A percentile compares a stretch with the other conserved stretches of the same genome.
Conservation (phyloP, 1,140 invertebrate species). For the Euborellia annulipes region DNA sequence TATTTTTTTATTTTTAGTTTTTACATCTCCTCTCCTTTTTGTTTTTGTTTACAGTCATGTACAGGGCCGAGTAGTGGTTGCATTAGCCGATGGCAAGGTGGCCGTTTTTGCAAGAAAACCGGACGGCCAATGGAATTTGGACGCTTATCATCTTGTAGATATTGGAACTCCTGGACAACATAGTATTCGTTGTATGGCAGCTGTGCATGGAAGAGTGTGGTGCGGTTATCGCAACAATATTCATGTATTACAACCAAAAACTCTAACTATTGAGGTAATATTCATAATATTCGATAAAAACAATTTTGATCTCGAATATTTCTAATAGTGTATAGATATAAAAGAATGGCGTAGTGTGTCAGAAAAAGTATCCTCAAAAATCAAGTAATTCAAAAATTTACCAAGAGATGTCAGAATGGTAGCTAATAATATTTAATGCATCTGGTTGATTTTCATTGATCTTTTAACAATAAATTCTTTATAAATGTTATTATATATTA, state of each 20-base stretch:
- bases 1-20: not conserved
- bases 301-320: too few relatives aligned
- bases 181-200: slow-evolving; percentile 61
- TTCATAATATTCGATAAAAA: too few relatives aligned
- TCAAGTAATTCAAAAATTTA: too few relatives aligned
- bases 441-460: too few relatives aligned
- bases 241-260: slow-evolving; percentile 79
- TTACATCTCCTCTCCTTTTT: not conserved
- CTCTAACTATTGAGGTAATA: slow-evolving; percentile 57
- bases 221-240: slow-evolving; percentile 94
- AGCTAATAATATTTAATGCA: too few relatives aligned
- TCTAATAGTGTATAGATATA: too few relatives aligned
- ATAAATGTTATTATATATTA: too few relatives aligned
- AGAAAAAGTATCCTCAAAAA: too few relatives aligned
- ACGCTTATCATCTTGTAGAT: slow-evolving; percentile 78
- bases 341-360: too few relatives aligned
- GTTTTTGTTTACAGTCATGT: slow-evolving; percentile 50
- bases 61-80: slow-evolving; percentile 81
- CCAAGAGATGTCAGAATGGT: too few relatives aligned
- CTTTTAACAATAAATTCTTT: too few relatives aligned
- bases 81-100: slow-evolving; percentile 88
- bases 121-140: slow-evolving; percentile 89
- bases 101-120: slow-evolving; percentile 76
- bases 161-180: slow-evolving; percentile 83
- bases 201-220: slow-evolving; percentile 79